Evolutionary conservation across 2,888 invertebrate genomes (phyloP).

Genomic region (Xanthorhoe spadicearia): DNA sequence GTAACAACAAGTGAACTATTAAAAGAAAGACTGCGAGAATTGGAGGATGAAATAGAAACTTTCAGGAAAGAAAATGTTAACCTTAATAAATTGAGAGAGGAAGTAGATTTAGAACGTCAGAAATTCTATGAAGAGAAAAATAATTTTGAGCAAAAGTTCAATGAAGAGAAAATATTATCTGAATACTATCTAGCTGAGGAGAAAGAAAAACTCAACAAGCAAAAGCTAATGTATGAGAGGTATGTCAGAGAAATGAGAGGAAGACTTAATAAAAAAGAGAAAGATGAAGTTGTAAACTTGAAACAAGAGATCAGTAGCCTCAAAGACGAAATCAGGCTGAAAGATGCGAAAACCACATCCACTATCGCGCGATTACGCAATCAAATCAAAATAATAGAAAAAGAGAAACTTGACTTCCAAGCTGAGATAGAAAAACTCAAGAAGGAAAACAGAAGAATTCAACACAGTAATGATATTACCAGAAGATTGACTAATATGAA

Average conservation of each 20-base stretch:
- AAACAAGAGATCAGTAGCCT: slow-evolving; percentile 87
- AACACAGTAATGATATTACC: slow-evolving; percentile 84
- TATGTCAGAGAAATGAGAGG: slow-evolving; percentile 88
- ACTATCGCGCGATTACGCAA: slow-evolving; percentile 89
- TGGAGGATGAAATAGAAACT: slow-evolving; percentile 86
- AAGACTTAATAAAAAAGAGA: slow-evolving; percentile 87
- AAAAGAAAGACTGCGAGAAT: slow-evolving; percentile 86
- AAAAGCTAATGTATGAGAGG: slow-evolving; percentile 87
- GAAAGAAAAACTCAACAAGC: slow-evolving; percentile 87
- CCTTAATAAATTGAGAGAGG: slow-evolving; percentile 83
- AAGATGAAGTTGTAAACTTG: slow-evolving; percentile 87
- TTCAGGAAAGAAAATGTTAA: slow-evolving; percentile 81
- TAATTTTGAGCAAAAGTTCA: slow-evolving; percentile 84
- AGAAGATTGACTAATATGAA: slow-evolving; percentile 87
- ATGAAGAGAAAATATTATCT: slow-evolving; percentile 87
- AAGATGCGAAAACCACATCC: slow-evolving; percentile 89
- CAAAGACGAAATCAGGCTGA: slow-evolving; percentile 88
- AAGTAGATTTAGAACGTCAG: slow-evolving; percentile 86
- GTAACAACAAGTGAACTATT: slow-evolving; percentile 85
- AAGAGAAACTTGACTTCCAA: slow-evolving; percentile 87
- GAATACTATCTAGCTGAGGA: slow-evolving; percentile 89
- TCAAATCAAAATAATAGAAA: slow-evolving; percentile 89
- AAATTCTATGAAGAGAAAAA: slow-evolving; percentile 86
- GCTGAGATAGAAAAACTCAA: slow-evolving; percentile 88
- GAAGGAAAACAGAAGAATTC: slow-evolving; percentile 87